phyloP scores from a whole-genome alignment of 2,888 invertebrate genomes.

The Thera britannica region DNA sequence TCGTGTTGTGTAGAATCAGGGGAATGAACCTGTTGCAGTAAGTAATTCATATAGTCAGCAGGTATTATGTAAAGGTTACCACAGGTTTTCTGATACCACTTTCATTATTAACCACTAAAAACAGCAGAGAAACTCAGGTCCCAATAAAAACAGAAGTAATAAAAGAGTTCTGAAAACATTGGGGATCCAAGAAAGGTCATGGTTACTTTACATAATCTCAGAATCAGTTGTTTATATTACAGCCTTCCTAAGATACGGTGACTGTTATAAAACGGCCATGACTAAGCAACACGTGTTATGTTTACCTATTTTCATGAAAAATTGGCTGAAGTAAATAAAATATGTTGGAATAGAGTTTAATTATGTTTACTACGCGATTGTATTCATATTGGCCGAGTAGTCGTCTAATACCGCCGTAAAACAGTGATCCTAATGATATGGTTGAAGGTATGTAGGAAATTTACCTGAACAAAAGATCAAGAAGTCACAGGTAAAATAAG shows the following conservation, averaged over 20 bases:
- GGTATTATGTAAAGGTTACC: slow-evolving; percentile 22
- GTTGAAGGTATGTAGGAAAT: too few species aligned
- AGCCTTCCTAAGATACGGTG: not conserved
- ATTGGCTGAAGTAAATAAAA: too few species aligned
- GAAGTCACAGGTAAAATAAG: too few species aligned
- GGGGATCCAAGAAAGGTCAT: slow-evolving; percentile 51
- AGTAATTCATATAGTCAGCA: not conserved
- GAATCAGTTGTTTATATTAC: slow-evolving; percentile 40
- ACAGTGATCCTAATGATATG: too few species aligned
- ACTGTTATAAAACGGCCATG: not conserved
- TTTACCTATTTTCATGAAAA: not conserved
- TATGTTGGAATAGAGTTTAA: too few species aligned
- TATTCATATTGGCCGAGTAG: too few species aligned
- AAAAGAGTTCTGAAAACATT: slow-evolving; percentile 35
- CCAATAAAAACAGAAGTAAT: slow-evolving; percentile 32
- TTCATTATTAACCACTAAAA: slow-evolving; percentile 28
- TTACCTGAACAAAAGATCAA: too few species aligned
- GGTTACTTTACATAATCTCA: slow-evolving; percentile 53
- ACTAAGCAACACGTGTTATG: not conserved
- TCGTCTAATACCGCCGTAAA: too few species aligned
- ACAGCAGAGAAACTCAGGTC: slow-evolving; percentile 26
- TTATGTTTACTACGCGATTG: too few species aligned
- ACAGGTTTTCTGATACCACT: slow-evolving; percentile 28
- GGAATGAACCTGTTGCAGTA: not conserved
- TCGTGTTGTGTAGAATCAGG: not conserved